Percentiles rank a stretch among this genome's conserved stretches.
These are phyloP conservation scores for Colostygia pectinataria DNA, from an alignment of 2,888 invertebrate genomes.

Conservation along the genomic window DNA sequence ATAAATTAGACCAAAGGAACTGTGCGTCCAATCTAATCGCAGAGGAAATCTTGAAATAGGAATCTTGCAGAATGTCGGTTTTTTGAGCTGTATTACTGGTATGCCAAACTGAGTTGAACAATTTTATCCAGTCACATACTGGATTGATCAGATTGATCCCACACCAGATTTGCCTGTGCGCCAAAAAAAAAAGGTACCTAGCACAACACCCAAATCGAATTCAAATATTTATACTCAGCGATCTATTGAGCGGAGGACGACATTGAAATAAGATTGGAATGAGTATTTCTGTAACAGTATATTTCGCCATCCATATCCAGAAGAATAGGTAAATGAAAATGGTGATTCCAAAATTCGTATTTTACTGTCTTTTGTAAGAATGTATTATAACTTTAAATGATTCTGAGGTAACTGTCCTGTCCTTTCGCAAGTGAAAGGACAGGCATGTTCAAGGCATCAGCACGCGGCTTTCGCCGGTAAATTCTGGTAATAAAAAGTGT, in stretches of 20 bases:
- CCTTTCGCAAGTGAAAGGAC: conserved; percentile 19
- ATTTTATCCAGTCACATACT: too few species aligned
- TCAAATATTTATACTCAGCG: too few species aligned
- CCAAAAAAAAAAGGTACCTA: too few species aligned
- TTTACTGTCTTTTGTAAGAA: conserved; percentile 12
- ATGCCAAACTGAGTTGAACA: conserved; percentile 3
- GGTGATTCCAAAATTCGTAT: conserved; percentile 8
- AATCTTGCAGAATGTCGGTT: conserved; percentile 20
- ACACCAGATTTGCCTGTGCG: too few species aligned
- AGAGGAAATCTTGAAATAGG: conserved; percentile 20
- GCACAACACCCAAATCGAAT: too few species aligned
- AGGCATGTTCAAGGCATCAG: conserved; percentile 14
- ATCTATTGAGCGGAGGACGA: too few species aligned
- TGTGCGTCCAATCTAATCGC: conserved; percentile 3
- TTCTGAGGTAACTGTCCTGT: conserved; percentile 11
- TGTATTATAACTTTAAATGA: conserved; percentile 10
- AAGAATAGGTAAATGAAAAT: conserved; percentile 4
- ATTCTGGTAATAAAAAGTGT: conserved; percentile 6
- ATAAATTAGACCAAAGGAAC: conserved; percentile 25
- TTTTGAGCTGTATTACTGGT: background rate
- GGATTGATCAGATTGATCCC: too few species aligned
- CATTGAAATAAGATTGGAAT: background rate
- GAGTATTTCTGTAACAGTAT: background rate
- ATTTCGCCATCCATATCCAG: conserved; percentile 8
- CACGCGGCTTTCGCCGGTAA: conserved; percentile 17